Evolutionary conservation across 2,888 invertebrate genomes (phyloP).

Genomic region (Gari tellinella): DNA sequence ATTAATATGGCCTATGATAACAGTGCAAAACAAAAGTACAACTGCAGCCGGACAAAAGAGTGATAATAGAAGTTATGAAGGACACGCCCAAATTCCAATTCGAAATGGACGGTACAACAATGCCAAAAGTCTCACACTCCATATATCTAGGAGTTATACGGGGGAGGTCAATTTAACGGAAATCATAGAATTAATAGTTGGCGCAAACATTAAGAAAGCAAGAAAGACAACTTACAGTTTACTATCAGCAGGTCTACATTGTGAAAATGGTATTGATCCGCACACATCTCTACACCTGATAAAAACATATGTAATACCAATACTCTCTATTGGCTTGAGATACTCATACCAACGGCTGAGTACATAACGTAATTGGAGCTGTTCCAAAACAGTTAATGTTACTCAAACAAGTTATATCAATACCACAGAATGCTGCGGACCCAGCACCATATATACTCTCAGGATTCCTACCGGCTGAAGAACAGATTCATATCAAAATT

Average conservation of each 20-base stretch:
- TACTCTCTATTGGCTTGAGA: constrained; percentile 20
- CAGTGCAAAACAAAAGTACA: constrained; percentile 5
- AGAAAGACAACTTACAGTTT: constrained; percentile 6
- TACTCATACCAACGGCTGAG: constrained; percentile 5
- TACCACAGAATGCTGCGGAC: constrained; percentile 22
- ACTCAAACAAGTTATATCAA: constrained; percentile 15
- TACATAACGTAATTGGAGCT: constrained; percentile 12
- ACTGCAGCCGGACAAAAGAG: constrained; percentile 16
- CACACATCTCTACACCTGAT: constrained; percentile 13
- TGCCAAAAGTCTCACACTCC: constrained; percentile 6
- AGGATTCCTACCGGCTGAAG: constrained; percentile 22
- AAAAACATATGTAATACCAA: constrained; percentile 20
- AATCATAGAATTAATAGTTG: background rate
- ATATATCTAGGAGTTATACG: constrained; percentile 10
- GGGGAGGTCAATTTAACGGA: background rate
- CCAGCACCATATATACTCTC: constrained; percentile 18
- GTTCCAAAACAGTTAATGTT: constrained; percentile 8
- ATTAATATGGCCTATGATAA: constrained; percentile 8
- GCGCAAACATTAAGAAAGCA: constrained; percentile 13
- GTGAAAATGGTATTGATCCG: constrained; percentile 13
- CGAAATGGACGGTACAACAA: background rate
- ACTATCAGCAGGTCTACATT: constrained; percentile 17
- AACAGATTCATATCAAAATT: constrained; percentile 15
- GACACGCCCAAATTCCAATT: too few species aligned
- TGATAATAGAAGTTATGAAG: background rate